Evolutionary conservation across 1,140 invertebrate species (phyloP).

Genomic region (Lordiphosa mommai): DNA sequence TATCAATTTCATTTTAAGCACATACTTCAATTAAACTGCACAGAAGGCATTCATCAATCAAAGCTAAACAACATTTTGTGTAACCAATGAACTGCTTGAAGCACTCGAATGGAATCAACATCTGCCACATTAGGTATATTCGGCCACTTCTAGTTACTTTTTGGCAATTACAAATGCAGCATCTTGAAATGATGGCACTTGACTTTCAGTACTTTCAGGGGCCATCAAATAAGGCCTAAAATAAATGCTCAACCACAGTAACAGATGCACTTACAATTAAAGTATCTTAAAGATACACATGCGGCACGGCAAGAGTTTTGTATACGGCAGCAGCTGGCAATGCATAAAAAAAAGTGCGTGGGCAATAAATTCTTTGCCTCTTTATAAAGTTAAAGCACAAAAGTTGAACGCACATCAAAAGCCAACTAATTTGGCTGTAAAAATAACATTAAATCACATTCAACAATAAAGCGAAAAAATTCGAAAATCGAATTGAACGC

Average conservation of each 20-base stretch:
- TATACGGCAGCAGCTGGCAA: not conserved
- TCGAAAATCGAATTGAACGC: slow-evolving; percentile 49
- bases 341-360: slow-evolving; percentile 18
- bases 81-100: slow-evolving; percentile 7
- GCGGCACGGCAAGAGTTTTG: slow-evolving; percentile 4
- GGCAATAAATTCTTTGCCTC: slow-evolving; percentile 39
- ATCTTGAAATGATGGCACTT: slow-evolving; percentile 66
- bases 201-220: slow-evolving; percentile 21
- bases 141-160: slow-evolving; percentile 9
- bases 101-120: slow-evolving; percentile 24
- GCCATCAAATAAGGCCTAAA: slow-evolving; percentile 44
- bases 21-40: not conserved
- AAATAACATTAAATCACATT: slow-evolving; percentile 76
- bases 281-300: slow-evolving; percentile 20
- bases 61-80: slow-evolving; percentile 20
- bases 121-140: slow-evolving; percentile 33
- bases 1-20: not conserved
- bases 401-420: slow-evolving; percentile 72
- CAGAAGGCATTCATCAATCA: slow-evolving; percentile 15
- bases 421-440: slow-evolving; percentile 76
- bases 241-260: slow-evolving; percentile 27
- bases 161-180: slow-evolving; percentile 50
- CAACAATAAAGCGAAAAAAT: slow-evolving; percentile 38
- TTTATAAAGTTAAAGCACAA: slow-evolving; percentile 38
- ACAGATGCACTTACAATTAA: slow-evolving; percentile 26